Conservation (phyloP, 1,140 invertebrate species). For the Wasmannia auropunctata region DNA sequence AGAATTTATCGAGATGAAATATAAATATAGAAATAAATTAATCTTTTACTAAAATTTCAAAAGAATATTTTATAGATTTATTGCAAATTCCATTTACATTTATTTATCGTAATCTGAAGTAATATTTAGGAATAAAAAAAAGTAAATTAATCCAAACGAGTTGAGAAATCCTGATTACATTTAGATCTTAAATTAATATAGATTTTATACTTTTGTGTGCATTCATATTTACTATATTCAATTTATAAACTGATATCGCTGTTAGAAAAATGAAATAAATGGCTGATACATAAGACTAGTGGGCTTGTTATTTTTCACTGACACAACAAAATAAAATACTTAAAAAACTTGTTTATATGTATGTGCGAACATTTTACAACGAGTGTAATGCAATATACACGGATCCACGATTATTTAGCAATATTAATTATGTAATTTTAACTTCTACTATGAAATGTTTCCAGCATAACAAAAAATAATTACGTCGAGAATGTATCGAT, state of each 20-base stretch:
- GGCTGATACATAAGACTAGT: conserved; percentile 31
- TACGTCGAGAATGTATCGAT: background rate
- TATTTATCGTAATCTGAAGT: background rate
- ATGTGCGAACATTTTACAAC: background rate
- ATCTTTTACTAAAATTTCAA: background rate
- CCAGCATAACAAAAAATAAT: background rate
- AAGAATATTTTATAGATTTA: background rate
- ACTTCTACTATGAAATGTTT: background rate
- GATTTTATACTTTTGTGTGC: background rate
- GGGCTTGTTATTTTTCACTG: conserved; percentile 15
- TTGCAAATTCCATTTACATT: background rate
- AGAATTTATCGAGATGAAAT: background rate
- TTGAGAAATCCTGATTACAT: conserved; percentile 21
- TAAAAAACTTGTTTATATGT: background rate
- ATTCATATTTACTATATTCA: background rate
- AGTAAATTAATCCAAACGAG: background rate
- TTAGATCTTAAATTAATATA: background rate
- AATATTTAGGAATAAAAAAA: background rate
- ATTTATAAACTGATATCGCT: conserved; percentile 17
- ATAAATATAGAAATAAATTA: background rate
- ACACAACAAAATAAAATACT: conserved; percentile 2
- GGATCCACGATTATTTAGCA: background rate
- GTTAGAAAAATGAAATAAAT: conserved; percentile 6
- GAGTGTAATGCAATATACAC: background rate
- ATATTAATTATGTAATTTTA: conserved; percentile 4